phyloP scores from a whole-genome alignment of 2,888 invertebrate species.

The Drosophila flavopinicola region DNA sequence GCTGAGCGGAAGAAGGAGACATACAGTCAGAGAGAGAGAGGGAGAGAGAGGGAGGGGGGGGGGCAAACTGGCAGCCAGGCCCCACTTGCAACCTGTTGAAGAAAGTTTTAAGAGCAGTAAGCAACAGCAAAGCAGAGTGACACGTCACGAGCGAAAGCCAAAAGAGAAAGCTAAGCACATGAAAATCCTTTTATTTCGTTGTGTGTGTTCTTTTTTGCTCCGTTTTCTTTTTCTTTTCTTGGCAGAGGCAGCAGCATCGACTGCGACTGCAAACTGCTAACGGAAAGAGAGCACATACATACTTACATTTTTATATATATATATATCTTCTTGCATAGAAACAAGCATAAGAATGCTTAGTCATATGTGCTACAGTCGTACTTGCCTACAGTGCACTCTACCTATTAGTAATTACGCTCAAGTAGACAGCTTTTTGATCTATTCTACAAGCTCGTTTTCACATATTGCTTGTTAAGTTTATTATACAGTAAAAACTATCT shows the following conservation, averaged over 20 bases:
- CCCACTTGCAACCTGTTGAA: conserved; percentile 67
- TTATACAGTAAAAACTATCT: no score
- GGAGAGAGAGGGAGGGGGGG: no score
- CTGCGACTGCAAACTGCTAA: conserved; percentile 2
- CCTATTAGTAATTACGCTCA: no score
- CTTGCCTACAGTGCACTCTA: no score
- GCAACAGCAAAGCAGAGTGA: conserved; percentile 37
- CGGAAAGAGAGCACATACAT: background rate
- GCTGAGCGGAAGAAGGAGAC: conserved; percentile 17
- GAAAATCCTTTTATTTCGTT: conserved; percentile 60
- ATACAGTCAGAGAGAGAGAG: background rate
- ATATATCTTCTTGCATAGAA: conserved; percentile 12
- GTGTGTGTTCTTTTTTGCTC: no score
- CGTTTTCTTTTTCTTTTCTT: conserved; percentile 2
- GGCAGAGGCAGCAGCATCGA: conserved; percentile 14
- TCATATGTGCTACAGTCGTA: no score
- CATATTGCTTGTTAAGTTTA: no score
- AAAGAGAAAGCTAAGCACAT: conserved; percentile 66
- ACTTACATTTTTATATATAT: conserved; percentile 6
- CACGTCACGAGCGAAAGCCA: conserved; percentile 46
- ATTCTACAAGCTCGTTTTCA: no score
- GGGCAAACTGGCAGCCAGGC: background rate
- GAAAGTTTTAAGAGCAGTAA: conserved; percentile 59
- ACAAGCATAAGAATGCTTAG: conserved; percentile 12
- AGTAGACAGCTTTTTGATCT: no score